Base-by-base conservation (phyloP, 2,888 invertebrate genomes). In the Glaucopsyche alexis region DNA sequence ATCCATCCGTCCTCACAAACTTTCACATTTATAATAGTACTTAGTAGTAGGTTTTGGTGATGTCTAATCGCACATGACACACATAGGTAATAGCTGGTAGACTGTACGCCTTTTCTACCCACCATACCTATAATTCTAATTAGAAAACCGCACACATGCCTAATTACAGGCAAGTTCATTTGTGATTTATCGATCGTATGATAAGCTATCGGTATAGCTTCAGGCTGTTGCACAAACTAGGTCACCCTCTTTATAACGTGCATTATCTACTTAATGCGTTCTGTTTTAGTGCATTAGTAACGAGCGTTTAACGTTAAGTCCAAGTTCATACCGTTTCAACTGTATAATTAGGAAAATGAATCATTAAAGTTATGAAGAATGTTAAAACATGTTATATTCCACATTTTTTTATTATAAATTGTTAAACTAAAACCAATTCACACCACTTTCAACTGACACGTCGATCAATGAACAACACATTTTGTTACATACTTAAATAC, bases 131-230 rank as follows among this genome's bases (percentile, higher is more conserved):
- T 52, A n/a, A n/a, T 52, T 52, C 7, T 16, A 2, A 52, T 52
- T 52, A 52, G 42, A 42, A 52, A 52, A 19, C 16, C 52, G 16
- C 52, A 52, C n/a, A 50, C n/a, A n/a, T 52, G 52, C 9, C 9
- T 19, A 52, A 71, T 42, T 55, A 16, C 47, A 29, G 40, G 66
- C n/a, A 42, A 67, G 42, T 16, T 70, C 16, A 49, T 47, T 50
- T 16, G 86, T 86, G 85, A 80, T 84, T 83, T 88, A 91, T 90
- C 85, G 91, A 91, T 90, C 86, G 83, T 73, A 76, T 81, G 89
- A 90, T 90, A 90, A 84, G 80, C 81, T 90, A 90, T 91, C 91
- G 81, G 79, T 76, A 16, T 50, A 66, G 42, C 66, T 45, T 16
- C 66, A 45, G 66, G 42, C 66, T 16, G 14, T 38, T 40, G 42